Base-by-base conservation (phyloP, 2,797 vertebrate genomes). In the Thripadectes ignobilis region DNA sequence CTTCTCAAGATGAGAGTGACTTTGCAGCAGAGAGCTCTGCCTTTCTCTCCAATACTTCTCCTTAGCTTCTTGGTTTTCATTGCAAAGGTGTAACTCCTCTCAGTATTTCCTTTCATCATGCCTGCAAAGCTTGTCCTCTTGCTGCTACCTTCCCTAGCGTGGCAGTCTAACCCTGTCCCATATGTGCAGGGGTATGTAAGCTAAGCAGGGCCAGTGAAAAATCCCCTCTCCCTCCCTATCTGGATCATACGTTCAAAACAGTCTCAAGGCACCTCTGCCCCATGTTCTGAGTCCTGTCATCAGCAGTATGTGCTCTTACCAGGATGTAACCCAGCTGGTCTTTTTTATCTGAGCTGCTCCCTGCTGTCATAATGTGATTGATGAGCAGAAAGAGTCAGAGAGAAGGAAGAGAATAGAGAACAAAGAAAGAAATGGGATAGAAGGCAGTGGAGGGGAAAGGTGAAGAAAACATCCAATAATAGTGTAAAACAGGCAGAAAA, bases 351-450 rank as follows among this genome's bases (percentile, higher is more conserved):
- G 2, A 54, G 39, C 52, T 89, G 81, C 38, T 92, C 49, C 30
- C 13, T 0, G 0, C 62, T 79, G 58, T 46, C 7, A 0, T 39
- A 43, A 52, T 6, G 48, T 57, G 58, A 57, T 1, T 51, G 59
- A 72, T 61, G 52, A 65, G 36, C 36, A 81, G 30, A 62, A 92
- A 78, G 24, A 83, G 18, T 10, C 23, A 71, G 43, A 13, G 9
- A 74, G 41, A 87, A 78, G 10, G 36, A 75, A 78, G n/a, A 36
- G 3, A 71, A 41, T 1, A 43, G 48, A 49, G 14, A 77, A 18
- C 10, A 89, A 82, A 83, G 57, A 66, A 65, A 84, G 52, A 85
- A 85, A 67, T 10, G 10, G 10, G 20, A 82, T 5, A 72, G n/a
- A 88, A 86, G 41, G 22, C 13, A 54, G 24, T 32, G 23, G 11